Percentiles rank a stretch among this genome's conserved stretches.
Evolutionary conservation across 2,113 vertebrate species (phyloP).

Genomic region (Polyodon spathula): DNA sequence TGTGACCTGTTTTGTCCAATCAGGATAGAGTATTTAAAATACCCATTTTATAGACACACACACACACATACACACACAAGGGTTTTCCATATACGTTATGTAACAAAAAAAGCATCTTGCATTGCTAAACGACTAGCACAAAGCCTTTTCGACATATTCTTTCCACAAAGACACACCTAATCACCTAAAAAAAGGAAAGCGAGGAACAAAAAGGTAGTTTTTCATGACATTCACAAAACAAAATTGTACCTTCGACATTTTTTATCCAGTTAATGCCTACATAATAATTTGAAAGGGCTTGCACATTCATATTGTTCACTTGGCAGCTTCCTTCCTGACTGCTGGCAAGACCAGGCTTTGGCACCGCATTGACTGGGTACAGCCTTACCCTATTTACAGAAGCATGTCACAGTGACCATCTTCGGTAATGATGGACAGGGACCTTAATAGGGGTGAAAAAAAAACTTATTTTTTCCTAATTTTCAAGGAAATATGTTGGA

Average conservation of each 20-base stretch:
- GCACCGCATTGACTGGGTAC: constrained; percentile 83
- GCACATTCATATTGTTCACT: constrained; percentile 79
- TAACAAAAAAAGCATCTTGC: constrained; percentile 50
- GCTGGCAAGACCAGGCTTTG: constrained; percentile 80
- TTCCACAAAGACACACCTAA: constrained; percentile 81
- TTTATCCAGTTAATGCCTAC: too few relatives aligned
- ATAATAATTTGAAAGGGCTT: constrained; percentile 39
- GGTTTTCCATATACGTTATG: neutral
- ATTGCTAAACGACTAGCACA: constrained; percentile 84
- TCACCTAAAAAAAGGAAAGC: constrained; percentile 46
- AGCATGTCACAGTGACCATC: constrained; percentile 79
- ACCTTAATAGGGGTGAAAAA: constrained; percentile 43
- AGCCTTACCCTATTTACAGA: constrained; percentile 76
- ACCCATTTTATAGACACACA: too few relatives aligned
- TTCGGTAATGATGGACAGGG: constrained; percentile 92
- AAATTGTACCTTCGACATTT: neutral
- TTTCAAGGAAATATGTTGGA: too few relatives aligned
- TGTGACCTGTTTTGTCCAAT: too few relatives aligned
- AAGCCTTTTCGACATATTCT: constrained; percentile 60
- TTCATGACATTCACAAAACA: too few relatives aligned
- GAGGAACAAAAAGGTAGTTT: neutral
- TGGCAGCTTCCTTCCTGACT: constrained; percentile 47
- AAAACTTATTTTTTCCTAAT: too few relatives aligned
- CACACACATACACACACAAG: too few relatives aligned
- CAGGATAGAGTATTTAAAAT: too few relatives aligned